Conservation (phyloP, 2,113 vertebrate genomes). For the Drymodes brunneopygia region DNA sequence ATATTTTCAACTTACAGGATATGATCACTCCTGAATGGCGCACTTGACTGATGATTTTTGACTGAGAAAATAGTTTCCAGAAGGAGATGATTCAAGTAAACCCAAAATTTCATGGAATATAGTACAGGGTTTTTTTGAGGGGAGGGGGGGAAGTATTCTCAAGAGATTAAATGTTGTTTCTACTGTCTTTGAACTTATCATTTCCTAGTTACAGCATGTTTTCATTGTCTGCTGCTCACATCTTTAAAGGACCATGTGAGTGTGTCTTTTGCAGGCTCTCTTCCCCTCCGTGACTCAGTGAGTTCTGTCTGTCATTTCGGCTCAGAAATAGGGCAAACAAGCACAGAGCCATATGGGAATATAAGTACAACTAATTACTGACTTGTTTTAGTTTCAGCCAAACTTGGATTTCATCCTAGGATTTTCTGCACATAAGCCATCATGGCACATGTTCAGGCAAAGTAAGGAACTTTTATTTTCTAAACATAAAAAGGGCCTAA, state of each 20-base stretch:
- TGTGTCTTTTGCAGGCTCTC: neutral
- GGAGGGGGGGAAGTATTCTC: neutral
- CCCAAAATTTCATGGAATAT: neutral
- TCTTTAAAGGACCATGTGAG: neutral
- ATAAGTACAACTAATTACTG: conserved; percentile 23
- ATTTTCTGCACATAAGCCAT: neutral
- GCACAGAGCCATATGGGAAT: conserved; percentile 12
- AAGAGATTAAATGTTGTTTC: neutral
- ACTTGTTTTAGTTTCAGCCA: conserved; percentile 21
- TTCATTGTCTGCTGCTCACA: neutral
- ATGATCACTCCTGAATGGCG: neutral
- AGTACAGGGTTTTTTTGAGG: neutral
- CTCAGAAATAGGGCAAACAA: neutral
- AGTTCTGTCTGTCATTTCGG: neutral
- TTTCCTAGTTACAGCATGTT: neutral
- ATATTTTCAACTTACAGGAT: neutral
- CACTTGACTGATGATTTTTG: neutral
- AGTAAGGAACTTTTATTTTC: neutral
- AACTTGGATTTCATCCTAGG: conserved; percentile 11
- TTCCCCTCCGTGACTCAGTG: neutral
- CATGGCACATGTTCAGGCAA: neutral
- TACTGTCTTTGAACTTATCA: neutral
- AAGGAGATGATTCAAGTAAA: neutral
- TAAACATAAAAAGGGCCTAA: neutral
- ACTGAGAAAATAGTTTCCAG: neutral